Base-by-base conservation (phyloP, 2,113 vertebrate species). In the Siphamia tubifer region DNA sequence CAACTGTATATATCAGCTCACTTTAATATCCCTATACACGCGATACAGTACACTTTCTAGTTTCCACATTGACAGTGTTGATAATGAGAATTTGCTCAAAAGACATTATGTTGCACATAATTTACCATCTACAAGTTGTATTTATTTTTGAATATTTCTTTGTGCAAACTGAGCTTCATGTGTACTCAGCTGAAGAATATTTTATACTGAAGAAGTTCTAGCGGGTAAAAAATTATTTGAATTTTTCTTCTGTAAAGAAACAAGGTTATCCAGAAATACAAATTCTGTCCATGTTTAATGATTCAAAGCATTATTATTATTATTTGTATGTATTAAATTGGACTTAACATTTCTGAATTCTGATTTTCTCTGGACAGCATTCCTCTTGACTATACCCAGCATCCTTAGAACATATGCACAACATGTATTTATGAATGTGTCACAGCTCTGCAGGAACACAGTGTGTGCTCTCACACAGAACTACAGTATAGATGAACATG, bases 401-500 rank as follows among this genome's bases (percentile, higher is more conserved):
- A 28, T 38, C 27, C 36, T 74, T 35, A 13, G 45, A 76, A 61
- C 66, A 81, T 64, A 72, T 70, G 67, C 56, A 40, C 5, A 55
- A 48, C 63, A 68, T 69, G 76, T 43, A 44, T 71, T 70, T 72
- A 52, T 12, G 15, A 42, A 65, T 44, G 51, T 62, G 61, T 54
- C 68, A 58, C 27, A 19, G 30, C 62, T 66, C 60, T 34, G 23
- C 69, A 49, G 62, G 45, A 75, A 47, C 71, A 56, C 35, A 54
- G 57, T 24, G 20, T 25, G 28, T 1, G 25, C 62, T 57, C 35
- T 64, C 62, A 49, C 58, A 57, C 31, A n/a, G 68, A 53, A 57
- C 6, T 35, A 19, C 43, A 51, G 47, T 63, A 71, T 58, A 64
- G 65, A 72, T 70, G 79, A 72, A 77, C 67, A 72, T 69, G 82